Percentiles rank a stretch among this genome's conserved stretches.
Evolutionary conservation across 2,888 invertebrate species (phyloP).

Genomic region (Hoplodrina blanda): DNA sequence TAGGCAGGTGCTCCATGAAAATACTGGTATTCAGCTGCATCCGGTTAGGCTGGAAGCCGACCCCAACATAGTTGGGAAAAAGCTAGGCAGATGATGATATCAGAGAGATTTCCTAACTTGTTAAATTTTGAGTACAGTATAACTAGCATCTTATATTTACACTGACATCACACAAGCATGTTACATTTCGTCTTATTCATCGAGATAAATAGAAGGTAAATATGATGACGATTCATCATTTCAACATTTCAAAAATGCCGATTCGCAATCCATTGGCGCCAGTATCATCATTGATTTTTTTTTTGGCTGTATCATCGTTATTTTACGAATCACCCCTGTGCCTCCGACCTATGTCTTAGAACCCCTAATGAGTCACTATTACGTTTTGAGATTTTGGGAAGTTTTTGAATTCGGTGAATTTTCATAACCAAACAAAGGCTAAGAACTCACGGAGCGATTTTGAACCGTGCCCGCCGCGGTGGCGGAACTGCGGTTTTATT

Average conservation of each 20-base stretch:
- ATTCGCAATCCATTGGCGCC: neutral
- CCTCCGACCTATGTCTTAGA: neutral
- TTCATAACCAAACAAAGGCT: too few species aligned
- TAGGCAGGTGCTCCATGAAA: too few species aligned
- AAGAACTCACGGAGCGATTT: too few species aligned
- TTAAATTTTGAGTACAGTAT: conserved; percentile 9
- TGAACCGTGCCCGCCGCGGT: too few species aligned
- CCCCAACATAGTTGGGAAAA: too few species aligned
- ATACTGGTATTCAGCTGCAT: too few species aligned
- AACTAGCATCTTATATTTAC: conserved; percentile 15
- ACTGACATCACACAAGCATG: conserved; percentile 24
- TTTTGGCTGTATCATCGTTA: neutral
- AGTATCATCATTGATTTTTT: neutral
- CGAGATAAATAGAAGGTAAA: conserved; percentile 31
- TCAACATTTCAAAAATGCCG: conserved; percentile 12
- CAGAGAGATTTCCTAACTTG: conserved; percentile 2
- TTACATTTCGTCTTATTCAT: neutral
- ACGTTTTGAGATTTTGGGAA: too few species aligned
- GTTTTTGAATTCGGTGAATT: too few species aligned
- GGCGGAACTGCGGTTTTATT: too few species aligned
- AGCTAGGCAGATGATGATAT: neutral
- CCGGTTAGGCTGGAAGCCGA: too few species aligned
- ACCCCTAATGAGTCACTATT: conserved; percentile 14
- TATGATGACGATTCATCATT: conserved; percentile 16
- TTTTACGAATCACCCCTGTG: neutral